Evolutionary conservation across 1,140 invertebrate species (phyloP).

Genomic region (Diachasma alloeum): DNA sequence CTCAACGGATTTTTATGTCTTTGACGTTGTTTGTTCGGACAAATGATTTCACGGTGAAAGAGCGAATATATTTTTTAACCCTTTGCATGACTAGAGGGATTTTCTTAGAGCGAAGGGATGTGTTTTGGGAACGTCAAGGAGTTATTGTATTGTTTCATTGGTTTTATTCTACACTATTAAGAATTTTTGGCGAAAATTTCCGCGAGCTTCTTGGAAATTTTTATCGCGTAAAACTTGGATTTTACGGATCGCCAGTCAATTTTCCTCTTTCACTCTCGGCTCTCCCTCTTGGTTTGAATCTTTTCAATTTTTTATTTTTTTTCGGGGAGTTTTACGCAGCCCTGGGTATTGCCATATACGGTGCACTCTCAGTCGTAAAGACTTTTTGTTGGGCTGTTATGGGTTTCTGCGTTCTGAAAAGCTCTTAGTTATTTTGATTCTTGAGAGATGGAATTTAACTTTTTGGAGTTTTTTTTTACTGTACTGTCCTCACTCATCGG

Average conservation of each 20-base stretch:
- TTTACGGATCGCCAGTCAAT: constrained; percentile 2
- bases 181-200: too few relatives aligned
- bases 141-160: neutral
- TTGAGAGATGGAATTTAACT: neutral
- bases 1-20: neutral
- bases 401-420: neutral
- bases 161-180: neutral
- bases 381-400: neutral
- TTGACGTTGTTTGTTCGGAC: neutral
- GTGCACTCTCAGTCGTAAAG: neutral
- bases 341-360: neutral
- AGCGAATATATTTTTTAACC: neutral
- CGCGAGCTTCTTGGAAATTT: too few relatives aligned
- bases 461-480: neutral
- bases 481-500: neutral
- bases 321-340: too few relatives aligned
- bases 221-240: constrained; percentile 13
- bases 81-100: neutral
- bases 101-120: constrained; percentile 7
- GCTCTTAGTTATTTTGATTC: neutral
- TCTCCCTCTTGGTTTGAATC: neutral
- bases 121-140: constrained; percentile 22
- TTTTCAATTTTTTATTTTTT: neutral
- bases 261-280: constrained; percentile 8
- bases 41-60: neutral